Evolutionary conservation across 2,797 vertebrate genomes (phyloP).

Genomic region (Spinibarbus caldwelli): DNA sequence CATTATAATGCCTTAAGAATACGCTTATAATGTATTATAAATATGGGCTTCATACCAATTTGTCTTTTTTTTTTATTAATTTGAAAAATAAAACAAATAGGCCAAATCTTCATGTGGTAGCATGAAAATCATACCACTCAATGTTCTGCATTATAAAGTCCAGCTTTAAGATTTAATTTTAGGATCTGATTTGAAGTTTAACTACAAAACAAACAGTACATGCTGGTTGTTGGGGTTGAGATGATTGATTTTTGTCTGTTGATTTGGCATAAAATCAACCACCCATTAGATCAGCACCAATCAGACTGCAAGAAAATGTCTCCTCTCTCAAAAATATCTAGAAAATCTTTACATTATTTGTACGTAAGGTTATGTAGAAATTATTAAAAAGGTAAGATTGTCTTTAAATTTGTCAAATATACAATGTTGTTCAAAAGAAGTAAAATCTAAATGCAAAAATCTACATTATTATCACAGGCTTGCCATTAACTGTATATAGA

Average conservation of each 20-base stretch:
- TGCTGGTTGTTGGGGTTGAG: not conserved
- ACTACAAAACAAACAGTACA: slow-evolving; percentile 20
- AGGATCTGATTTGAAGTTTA: not conserved
- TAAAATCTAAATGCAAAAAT: too few relatives aligned
- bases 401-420: not conserved
- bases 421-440: slow-evolving; percentile 4
- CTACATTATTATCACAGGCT: too few relatives aligned
- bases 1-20: too few relatives aligned
- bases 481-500: not conserved
- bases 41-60: too few relatives aligned
- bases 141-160: not conserved
- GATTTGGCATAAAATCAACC: slow-evolving; percentile 46
- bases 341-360: slow-evolving; percentile 49
- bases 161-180: not conserved
- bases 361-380: slow-evolving; percentile 24
- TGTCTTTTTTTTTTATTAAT: too few relatives aligned
- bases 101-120: not conserved
- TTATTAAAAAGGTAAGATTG: slow-evolving; percentile 19
- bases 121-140: not conserved
- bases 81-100: too few relatives aligned
- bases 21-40: too few relatives aligned
- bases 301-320: slow-evolving; percentile 42
- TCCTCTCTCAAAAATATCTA: not conserved
- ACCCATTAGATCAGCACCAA: slow-evolving; percentile 18
- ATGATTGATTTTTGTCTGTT: slow-evolving; percentile 50